Evolutionary conservation across 2,888 invertebrate genomes (phyloP).

Genomic region (Polietes domitor): DNA sequence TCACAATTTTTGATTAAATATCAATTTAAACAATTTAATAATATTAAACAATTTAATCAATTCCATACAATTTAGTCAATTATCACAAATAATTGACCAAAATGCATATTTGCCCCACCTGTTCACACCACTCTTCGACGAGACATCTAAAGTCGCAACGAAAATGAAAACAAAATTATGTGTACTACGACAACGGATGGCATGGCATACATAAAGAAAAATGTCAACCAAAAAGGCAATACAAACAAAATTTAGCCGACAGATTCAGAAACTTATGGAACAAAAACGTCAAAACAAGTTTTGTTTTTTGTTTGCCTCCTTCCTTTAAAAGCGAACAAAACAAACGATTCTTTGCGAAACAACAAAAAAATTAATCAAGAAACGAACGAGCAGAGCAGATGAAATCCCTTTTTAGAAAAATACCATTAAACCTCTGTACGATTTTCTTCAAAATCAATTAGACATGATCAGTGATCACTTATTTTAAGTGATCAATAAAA

Average conservation of each 20-base stretch:
- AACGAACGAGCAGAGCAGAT: slow-evolving; percentile 25
- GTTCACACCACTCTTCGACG: not conserved
- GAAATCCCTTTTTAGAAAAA: slow-evolving; percentile 20
- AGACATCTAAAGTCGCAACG: not conserved
- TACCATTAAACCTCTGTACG: slow-evolving; percentile 29
- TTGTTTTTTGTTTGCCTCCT: not conserved
- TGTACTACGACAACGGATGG: too few species aligned
- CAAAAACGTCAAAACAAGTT: slow-evolving; percentile 55
- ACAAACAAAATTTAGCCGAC: slow-evolving; percentile 61
- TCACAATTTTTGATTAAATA: too few species aligned
- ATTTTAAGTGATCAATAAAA: slow-evolving; percentile 58
- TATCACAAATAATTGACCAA: not conserved
- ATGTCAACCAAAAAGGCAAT: slow-evolving; percentile 64
- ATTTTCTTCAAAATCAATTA: slow-evolving; percentile 62
- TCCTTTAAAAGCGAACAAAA: not conserved
- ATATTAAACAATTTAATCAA: too few species aligned
- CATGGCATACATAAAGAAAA: slow-evolving; percentile 64
- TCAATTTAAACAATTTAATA: too few species aligned
- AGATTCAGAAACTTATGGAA: not conserved
- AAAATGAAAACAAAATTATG: slow-evolving; percentile 23
- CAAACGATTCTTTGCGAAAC: slow-evolving; percentile 25
- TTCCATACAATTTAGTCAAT: too few species aligned
- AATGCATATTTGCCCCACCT: not conserved
- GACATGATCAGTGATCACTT: slow-evolving; percentile 67
- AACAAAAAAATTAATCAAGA: slow-evolving; percentile 62